These are phyloP conservation scores for Bombyx mandarina DNA, from an alignment of 1,140 invertebrate species.

Conservation along the genomic window DNA sequence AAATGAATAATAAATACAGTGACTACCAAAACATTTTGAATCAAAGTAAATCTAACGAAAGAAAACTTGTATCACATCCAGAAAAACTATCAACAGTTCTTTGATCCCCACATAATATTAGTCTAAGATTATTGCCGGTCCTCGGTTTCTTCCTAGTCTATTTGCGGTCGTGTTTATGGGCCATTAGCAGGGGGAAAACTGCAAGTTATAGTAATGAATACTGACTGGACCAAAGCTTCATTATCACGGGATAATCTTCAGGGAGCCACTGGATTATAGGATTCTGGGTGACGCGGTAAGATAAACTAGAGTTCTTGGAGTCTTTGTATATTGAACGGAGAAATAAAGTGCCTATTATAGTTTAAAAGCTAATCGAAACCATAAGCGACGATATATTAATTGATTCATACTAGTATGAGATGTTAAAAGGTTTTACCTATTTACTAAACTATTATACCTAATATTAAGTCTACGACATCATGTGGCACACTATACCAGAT, in stretches of 20 bases:
- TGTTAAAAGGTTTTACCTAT: too few species aligned
- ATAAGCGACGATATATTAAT: too few species aligned
- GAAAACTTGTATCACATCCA: slow-evolving; percentile 8
- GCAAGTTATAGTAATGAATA: slow-evolving; percentile 60
- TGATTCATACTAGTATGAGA: too few species aligned
- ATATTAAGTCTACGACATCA: too few species aligned
- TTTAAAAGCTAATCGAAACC: too few species aligned
- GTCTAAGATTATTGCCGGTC: slow-evolving; percentile 44
- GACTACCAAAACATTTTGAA: not conserved
- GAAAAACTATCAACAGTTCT: slow-evolving; percentile 8
- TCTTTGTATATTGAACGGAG: too few species aligned
- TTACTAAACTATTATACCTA: too few species aligned
- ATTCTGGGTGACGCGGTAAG: too few species aligned
- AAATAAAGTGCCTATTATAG: too few species aligned
- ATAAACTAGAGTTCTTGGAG: too few species aligned
- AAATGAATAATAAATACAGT: not conserved
- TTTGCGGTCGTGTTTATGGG: slow-evolving; percentile 56
- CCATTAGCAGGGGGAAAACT: slow-evolving; percentile 54
- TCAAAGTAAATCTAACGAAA: not conserved
- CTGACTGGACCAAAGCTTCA: slow-evolving; percentile 44
- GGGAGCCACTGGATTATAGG: slow-evolving; percentile 2
- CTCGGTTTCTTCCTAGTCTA: slow-evolving; percentile 47
- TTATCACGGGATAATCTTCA: slow-evolving; percentile 54
- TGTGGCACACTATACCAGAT: too few species aligned
- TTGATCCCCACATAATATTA: slow-evolving; percentile 14